phyloP scores from a whole-genome alignment of 1,140 invertebrate genomes.

The Chlorops oryzae region DNA sequence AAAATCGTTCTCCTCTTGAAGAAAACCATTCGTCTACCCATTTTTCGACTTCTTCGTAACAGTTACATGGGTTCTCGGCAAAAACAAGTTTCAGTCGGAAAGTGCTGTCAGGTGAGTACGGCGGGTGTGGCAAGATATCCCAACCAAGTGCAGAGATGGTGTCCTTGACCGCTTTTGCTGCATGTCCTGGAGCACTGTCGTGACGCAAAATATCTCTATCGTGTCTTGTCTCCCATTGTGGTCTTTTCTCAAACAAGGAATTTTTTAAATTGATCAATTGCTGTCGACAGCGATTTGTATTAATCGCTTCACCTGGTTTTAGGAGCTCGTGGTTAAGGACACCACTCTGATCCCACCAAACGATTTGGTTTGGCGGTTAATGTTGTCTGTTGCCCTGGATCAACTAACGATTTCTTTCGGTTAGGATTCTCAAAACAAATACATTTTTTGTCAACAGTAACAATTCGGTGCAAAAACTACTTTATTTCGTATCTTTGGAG shows the following conservation, averaged over 20 bases:
- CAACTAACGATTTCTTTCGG: not conserved
- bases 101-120: too few species aligned
- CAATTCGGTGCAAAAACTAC: not conserved
- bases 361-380: constrained; percentile 15
- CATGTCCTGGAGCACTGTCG: too few species aligned
- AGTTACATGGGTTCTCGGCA: too few species aligned
- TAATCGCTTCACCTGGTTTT: constrained; percentile 20
- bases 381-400: too few species aligned
- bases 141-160: too few species aligned
- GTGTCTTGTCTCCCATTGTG: not conserved
- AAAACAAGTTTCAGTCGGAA: too few species aligned
- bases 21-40: too few species aligned
- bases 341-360: constrained; percentile 20
- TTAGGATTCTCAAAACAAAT: too few species aligned
- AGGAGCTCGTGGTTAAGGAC: constrained; percentile 22
- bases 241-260: not conserved
- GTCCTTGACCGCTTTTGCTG: too few species aligned
- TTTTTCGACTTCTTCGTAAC: too few species aligned
- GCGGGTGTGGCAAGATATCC: too few species aligned
- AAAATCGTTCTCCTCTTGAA: too few species aligned
- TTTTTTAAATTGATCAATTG: constrained; percentile 17
- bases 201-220: not conserved
- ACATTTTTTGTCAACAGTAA: not conserved
- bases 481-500: not conserved
- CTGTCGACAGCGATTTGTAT: not conserved